Percentiles rank a stretch among this genome's conserved stretches.
Evolutionary conservation across 2,113 vertebrate species (phyloP).

Genomic region (Semnopithecus entellus): DNA sequence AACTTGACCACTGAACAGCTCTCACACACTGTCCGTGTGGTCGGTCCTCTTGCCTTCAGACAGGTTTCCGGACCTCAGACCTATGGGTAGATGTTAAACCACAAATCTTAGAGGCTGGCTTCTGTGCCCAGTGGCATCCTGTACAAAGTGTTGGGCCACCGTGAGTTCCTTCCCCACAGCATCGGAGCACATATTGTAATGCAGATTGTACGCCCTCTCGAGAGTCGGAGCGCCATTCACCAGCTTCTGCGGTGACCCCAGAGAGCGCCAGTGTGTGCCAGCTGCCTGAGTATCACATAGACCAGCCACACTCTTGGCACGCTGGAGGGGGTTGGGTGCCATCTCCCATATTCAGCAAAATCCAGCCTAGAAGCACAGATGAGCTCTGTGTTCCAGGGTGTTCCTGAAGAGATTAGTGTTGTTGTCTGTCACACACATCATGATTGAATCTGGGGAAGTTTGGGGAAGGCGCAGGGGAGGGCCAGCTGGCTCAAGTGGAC

Average conservation of each 20-base stretch:
- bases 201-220: slow-evolving; percentile 73
- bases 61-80: slow-evolving; percentile 31
- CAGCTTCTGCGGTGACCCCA: slow-evolving; percentile 67
- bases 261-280: slow-evolving; percentile 70
- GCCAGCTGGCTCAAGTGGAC: not conserved
- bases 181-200: slow-evolving; percentile 77
- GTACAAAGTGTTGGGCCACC: slow-evolving; percentile 75
- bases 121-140: slow-evolving; percentile 58
- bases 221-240: slow-evolving; percentile 74
- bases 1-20: slow-evolving; percentile 43
- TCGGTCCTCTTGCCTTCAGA: slow-evolving; percentile 37
- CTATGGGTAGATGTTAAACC: not conserved
- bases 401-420: slow-evolving; percentile 68
- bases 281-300: slow-evolving; percentile 72
- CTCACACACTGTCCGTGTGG: not conserved
- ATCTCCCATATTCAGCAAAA: slow-evolving; percentile 77
- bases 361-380: slow-evolving; percentile 68
- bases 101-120: slow-evolving; percentile 73
- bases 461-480: not conserved
- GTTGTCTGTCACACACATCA: slow-evolving; percentile 64
- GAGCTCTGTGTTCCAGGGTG: slow-evolving; percentile 70
- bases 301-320: slow-evolving; percentile 81
- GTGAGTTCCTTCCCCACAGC: slow-evolving; percentile 67
- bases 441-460: slow-evolving; percentile 46
- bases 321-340: slow-evolving; percentile 75